Percentiles rank a stretch among this genome's conserved stretches.
Evolutionary conservation across 2,797 vertebrate species (phyloP).

Genomic region (Poecilia picta): DNA sequence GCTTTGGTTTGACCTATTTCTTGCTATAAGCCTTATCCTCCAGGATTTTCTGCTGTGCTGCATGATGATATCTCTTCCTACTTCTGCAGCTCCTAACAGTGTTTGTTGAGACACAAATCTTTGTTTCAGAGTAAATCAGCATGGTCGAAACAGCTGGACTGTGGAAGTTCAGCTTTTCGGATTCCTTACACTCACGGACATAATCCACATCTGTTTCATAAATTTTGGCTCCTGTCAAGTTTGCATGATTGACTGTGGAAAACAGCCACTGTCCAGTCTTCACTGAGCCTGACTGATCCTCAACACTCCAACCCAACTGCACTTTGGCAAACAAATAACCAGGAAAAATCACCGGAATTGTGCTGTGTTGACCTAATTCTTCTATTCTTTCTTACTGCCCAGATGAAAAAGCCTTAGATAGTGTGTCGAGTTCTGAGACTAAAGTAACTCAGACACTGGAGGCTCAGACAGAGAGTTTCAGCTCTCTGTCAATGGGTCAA

Average conservation of each 20-base stretch:
- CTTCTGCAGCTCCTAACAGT: slow-evolving; percentile 26
- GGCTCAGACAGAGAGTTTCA: slow-evolving; percentile 68
- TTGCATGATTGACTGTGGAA: slow-evolving; percentile 66
- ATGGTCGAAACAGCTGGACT: slow-evolving; percentile 38
- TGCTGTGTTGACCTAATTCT: slow-evolving; percentile 76
- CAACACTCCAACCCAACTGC: slow-evolving; percentile 46
- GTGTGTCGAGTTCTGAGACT: slow-evolving; percentile 73
- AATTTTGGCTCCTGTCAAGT: slow-evolving; percentile 35
- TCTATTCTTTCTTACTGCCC: slow-evolving; percentile 86
- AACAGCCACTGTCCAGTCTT: slow-evolving; percentile 39
- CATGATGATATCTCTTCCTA: slow-evolving; percentile 38
- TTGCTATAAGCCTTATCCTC: slow-evolving; percentile 55
- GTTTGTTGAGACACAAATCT: slow-evolving; percentile 24
- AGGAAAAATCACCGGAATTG: slow-evolving; percentile 59
- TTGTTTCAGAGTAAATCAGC: slow-evolving; percentile 47
- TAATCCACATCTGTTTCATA: slow-evolving; percentile 14
- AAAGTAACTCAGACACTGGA: slow-evolving; percentile 53
- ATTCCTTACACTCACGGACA: slow-evolving; percentile 53
- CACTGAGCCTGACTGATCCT: slow-evolving; percentile 48
- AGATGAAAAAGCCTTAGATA: slow-evolving; percentile 90
- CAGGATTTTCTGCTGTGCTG: slow-evolving; percentile 75
- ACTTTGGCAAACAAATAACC: slow-evolving; percentile 48
- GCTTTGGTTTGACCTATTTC: slow-evolving; percentile 73
- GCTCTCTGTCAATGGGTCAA: slow-evolving; percentile 63
- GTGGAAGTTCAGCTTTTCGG: slow-evolving; percentile 24